These are phyloP conservation scores for Atta colombica DNA, from an alignment of 1,140 invertebrate species.

Conservation along the genomic window DNA sequence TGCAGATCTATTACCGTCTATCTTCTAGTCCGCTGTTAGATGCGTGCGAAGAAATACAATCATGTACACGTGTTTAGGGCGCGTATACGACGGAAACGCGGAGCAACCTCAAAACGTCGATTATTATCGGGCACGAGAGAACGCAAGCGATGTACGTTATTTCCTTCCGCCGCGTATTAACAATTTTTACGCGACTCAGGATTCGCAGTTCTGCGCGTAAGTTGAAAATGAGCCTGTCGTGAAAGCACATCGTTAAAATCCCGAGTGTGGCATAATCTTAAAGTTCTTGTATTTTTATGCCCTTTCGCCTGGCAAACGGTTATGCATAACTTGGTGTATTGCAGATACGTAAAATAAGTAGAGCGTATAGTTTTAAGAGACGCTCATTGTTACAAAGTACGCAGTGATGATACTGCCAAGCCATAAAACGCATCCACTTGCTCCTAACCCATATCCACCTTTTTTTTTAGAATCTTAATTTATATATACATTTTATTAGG, in stretches of 20 bases:
- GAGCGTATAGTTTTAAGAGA: conserved; percentile 72
- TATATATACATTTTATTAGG: conserved; percentile 81
- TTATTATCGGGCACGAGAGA: conserved; percentile 32
- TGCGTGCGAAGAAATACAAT: conserved; percentile 21
- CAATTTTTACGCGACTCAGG: conserved; percentile 37
- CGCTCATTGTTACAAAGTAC: conserved; percentile 72
- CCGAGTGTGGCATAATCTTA: conserved; percentile 64
- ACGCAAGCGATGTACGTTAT: conserved; percentile 24
- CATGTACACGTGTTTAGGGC: conserved; percentile 6
- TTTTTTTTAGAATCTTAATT: conserved; percentile 78
- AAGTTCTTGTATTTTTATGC: conserved; percentile 71
- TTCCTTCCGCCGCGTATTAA: conserved; percentile 64
- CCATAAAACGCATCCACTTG: conserved; percentile 80
- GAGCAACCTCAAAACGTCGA: conserved; percentile 31
- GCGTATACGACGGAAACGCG: background rate
- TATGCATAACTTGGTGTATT: conserved; percentile 75
- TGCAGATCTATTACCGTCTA: conserved; percentile 39
- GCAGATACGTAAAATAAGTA: conserved; percentile 76
- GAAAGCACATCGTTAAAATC: conserved; percentile 51
- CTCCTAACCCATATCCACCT: conserved; percentile 62
- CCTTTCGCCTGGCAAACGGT: conserved; percentile 67
- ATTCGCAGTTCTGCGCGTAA: conserved; percentile 28
- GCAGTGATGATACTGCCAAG: conserved; percentile 78
- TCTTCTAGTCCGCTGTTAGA: conserved; percentile 64
- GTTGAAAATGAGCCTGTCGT: conserved; percentile 56